These are phyloP conservation scores for Cheirogaleus major DNA, from an alignment of 2,797 vertebrate genomes.

Conservation along the genomic window DNA sequence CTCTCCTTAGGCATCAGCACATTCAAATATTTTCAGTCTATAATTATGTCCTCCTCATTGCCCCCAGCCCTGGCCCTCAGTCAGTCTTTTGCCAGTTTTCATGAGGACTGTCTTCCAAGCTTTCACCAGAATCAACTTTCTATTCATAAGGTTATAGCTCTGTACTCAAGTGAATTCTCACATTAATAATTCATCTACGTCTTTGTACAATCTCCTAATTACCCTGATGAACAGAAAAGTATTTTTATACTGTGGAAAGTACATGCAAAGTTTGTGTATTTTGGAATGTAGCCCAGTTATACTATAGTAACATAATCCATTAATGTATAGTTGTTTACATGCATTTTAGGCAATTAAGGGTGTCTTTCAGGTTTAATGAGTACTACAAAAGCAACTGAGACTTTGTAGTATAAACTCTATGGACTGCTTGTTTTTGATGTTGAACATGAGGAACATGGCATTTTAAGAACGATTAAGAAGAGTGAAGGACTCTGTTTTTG, in stretches of 20 bases:
- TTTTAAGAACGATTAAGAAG: slow-evolving; percentile 31
- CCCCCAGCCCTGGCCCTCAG: neutral
- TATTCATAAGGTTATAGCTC: slow-evolving; percentile 23
- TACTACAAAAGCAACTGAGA: slow-evolving; percentile 59
- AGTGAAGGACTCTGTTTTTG: neutral
- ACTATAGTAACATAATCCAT: slow-evolving; percentile 60
- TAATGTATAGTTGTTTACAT: slow-evolving; percentile 73
- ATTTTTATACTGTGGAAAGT: slow-evolving; percentile 63
- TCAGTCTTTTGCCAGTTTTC: slow-evolving; percentile 11
- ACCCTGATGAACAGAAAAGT: slow-evolving; percentile 45
- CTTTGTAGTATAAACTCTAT: slow-evolving; percentile 52
- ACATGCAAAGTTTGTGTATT: slow-evolving; percentile 61
- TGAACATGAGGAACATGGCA: neutral
- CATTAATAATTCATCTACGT: slow-evolving; percentile 57
- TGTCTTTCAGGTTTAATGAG: slow-evolving; percentile 74
- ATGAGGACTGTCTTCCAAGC: slow-evolving; percentile 20
- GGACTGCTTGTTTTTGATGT: slow-evolving; percentile 58
- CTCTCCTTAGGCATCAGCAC: neutral
- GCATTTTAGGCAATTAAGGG: slow-evolving; percentile 63
- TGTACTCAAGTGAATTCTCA: slow-evolving; percentile 35
- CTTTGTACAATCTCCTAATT: slow-evolving; percentile 66
- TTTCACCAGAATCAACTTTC: slow-evolving; percentile 54
- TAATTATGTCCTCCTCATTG: neutral
- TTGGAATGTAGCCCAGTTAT: slow-evolving; percentile 72
- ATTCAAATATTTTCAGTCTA: slow-evolving; percentile 38